Percentiles rank a stretch among this genome's conserved stretches.
Conservation (phyloP, 1,140 invertebrate genomes). For the Drosophila fuyamai region DNA sequence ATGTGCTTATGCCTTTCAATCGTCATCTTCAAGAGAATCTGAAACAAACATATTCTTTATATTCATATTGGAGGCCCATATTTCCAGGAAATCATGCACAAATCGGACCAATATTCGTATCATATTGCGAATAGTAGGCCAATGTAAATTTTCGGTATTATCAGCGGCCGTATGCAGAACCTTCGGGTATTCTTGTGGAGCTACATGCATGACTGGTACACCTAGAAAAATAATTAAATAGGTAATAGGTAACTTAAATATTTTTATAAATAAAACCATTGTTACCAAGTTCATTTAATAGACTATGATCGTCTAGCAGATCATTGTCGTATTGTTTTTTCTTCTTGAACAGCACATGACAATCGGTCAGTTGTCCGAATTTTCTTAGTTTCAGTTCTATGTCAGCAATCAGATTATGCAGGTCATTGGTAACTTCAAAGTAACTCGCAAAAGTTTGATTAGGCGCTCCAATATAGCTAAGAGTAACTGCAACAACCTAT, state of each 20-base stretch:
- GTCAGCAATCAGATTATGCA: slow-evolving; percentile 13
- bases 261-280: neutral
- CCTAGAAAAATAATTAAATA: slow-evolving; percentile 4
- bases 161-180: slow-evolving; percentile 22
- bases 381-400: slow-evolving; percentile 26
- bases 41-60: neutral
- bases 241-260: too few species aligned
- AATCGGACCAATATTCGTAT: slow-evolving; percentile 28
- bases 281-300: slow-evolving; percentile 30
- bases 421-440: slow-evolving; percentile 5
- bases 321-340: slow-evolving; percentile 19
- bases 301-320: slow-evolving; percentile 46
- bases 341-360: slow-evolving; percentile 38
- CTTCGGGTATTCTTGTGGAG: slow-evolving; percentile 33
- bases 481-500: slow-evolving; percentile 19
- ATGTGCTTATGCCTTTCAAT: neutral
- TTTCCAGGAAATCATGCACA: slow-evolving; percentile 29
- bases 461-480: slow-evolving; percentile 52
- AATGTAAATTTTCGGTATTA: slow-evolving; percentile 34
- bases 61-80: neutral
- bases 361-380: slow-evolving; percentile 13
- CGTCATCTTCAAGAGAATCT: neutral
- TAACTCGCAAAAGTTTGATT: slow-evolving; percentile 36
- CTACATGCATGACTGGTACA: slow-evolving; percentile 36
- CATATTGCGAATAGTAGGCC: slow-evolving; percentile 52